Conservation (phyloP, 2,888 invertebrate species). For the Dione juno region DNA sequence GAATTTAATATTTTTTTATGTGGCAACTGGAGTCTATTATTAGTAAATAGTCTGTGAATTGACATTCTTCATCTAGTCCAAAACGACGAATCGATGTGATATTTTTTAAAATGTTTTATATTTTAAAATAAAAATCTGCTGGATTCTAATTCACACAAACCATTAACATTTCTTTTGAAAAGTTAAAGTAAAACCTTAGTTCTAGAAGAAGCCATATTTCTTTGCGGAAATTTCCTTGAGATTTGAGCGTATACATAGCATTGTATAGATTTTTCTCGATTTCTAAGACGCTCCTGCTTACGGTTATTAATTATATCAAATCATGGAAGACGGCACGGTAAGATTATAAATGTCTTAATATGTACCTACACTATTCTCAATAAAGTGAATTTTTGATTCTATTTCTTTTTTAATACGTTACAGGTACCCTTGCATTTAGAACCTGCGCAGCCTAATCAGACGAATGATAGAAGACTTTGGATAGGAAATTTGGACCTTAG, state of each 20-base stretch:
- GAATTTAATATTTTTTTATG: not conserved
- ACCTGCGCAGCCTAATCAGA: conserved; percentile 78
- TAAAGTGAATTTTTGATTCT: not conserved
- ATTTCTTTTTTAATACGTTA: conserved; percentile 42
- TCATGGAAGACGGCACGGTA: conserved; percentile 21
- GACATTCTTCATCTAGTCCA: conserved; percentile 10
- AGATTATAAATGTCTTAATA: not conserved
- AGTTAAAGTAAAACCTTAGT: not conserved
- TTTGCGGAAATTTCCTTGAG: not conserved
- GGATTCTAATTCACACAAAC: not conserved
- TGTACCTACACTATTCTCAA: too few relatives aligned
- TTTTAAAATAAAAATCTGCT: not conserved
- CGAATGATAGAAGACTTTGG: conserved; percentile 91
- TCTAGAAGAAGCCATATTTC: not conserved
- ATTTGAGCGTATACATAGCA: not conserved
- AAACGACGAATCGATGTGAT: conserved; percentile 11
- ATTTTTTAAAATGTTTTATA: conserved; percentile 12
- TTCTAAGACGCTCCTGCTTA: not conserved
- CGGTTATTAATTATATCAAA: not conserved
- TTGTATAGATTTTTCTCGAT: conserved; percentile 18
- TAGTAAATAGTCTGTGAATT: not conserved
- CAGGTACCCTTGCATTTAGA: conserved; percentile 82
- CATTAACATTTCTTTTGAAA: not conserved
- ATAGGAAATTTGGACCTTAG: conserved; percentile 95
- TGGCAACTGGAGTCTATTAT: not conserved